Conservation (phyloP, 1,140 invertebrate genomes). For the Pogonomyrmex barbatus region DNA sequence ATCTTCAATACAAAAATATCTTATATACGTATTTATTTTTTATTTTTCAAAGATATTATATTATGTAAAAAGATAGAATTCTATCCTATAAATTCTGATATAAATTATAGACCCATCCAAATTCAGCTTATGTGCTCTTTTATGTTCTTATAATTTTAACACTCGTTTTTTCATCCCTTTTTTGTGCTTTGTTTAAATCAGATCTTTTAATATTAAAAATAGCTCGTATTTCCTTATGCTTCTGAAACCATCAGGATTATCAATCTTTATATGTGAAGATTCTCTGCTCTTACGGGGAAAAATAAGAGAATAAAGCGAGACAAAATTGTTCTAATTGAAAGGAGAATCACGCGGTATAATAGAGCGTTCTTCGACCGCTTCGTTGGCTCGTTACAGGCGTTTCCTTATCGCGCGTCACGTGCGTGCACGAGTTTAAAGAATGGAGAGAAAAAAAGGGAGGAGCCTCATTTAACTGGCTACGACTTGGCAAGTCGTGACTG, state of each 20-base stretch:
- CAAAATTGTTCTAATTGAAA: slow-evolving; percentile 57
- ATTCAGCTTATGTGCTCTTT: not conserved
- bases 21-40: no score
- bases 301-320: not conserved
- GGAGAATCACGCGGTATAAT: slow-evolving; percentile 50
- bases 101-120: not conserved
- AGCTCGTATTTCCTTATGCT: not conserved
- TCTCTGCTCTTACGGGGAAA: not conserved
- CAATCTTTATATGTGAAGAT: not conserved
- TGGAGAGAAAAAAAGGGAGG: slow-evolving; percentile 35
- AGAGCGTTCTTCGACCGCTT: slow-evolving; percentile 42
- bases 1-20: no score
- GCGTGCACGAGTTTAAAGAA: slow-evolving; percentile 45
- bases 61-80: not conserved
- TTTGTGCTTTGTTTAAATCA: not conserved
- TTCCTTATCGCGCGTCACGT: slow-evolving; percentile 65
- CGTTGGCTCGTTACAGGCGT: not conserved
- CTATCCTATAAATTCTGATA: not conserved
- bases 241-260: not conserved
- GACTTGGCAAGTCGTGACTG: slow-evolving; percentile 52
- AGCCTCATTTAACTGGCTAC: slow-evolving; percentile 64
- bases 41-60: not conserved
- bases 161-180: not conserved
- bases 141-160: not conserved
- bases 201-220: not conserved